Evolutionary conservation across 2,888 invertebrate genomes (phyloP), one percentile per base, ranked within the genome.

Genomic region (Lepidocyrtoides sp.): DNA sequence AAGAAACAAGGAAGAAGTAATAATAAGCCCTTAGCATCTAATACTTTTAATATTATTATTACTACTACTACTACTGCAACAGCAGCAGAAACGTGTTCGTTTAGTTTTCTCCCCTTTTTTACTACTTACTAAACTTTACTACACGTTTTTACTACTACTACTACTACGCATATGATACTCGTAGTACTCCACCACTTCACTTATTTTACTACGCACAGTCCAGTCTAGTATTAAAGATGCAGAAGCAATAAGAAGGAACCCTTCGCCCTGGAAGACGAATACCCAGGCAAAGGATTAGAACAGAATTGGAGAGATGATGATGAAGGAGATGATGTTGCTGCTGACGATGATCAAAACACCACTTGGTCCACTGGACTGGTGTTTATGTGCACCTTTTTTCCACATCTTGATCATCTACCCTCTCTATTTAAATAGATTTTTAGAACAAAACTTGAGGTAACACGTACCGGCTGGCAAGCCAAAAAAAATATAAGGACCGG

Each of bases 71-170:
- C 83, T 44, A 29, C 57, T 23, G 17, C 48, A 66, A 17, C 66
- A 44, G 60, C 57, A 81, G 81, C 54, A 79, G 12, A 63, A 66
- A 66, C 44, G 66, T 48, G 48, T 83, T 44, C 26, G 20, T 32
- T 77, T 0, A n/a, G 5, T 14, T 63, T 79, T 44, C 77, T 63
- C 60, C 77, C 83, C 79, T 44, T 79, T 89, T 83, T 90, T 84
- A 84, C 90, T 90, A 84, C 79, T 82, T 83, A 89, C 89, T 89
- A 82, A 54, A 86, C 85, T 85, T 85, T 85, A 85, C 85, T 85
- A 85, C 85, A 36, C 54, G 32, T 8, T 85, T 85, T 72, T 85
- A 69, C 85, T 85, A 72, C 57, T 23, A 69, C 85, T 85, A 72
- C 57, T 23, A 85, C 44, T 29, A 41, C 85, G 54, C 85, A 81